Base-by-base conservation (phyloP, 2,888 invertebrate species). In the Prenolepis imparis region DNA sequence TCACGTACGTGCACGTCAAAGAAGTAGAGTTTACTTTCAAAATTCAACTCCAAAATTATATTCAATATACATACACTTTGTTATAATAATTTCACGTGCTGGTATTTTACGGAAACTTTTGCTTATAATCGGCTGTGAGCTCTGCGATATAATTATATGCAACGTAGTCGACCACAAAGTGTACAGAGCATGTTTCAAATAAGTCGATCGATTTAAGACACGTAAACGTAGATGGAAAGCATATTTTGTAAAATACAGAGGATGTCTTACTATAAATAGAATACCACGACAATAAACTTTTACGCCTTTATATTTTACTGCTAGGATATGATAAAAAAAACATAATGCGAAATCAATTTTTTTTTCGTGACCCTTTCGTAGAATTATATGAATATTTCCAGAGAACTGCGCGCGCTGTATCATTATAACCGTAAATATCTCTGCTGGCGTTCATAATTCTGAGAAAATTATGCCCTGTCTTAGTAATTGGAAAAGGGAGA, bases 381-480 rank as follows among this genome's bases (percentile, higher is more conserved):
- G 67, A 44, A 24, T 61, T 70, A 48, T 36, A 61, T 36, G 24
- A 18, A 59, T 44, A 36, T 57, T 68, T 78, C 12, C 44, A 3
- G 41, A 5, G 18, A 24, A 18, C 11, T 9, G 44, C 28, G 28
- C 36, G 48, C 64, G 32, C 48, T 59, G 48, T 68, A 78, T 68
- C 68, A 59, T 68, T 68, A 44, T 78, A 80, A 80, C 44, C 78
- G 78, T 80, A 80, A 80, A 80, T 70, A 80, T 80, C 78, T 36
- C 70, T 48, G 78, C 59, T n/a, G 78, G 18, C 70, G 36, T 80
- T 61, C 70, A 80, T 70, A 70, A 80, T 48, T 80, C 59, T 80
- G 70, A 59, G 78, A 80, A 80, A 80, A 48, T 80, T 70, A 80
- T 59, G 24, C 67, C 41, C 57, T 44, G 18, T 59, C 70, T 59